Evolutionary conservation across 2,888 invertebrate species (phyloP), one percentile per base, ranked within the genome.

Genomic region (Eupithecia centaureata): DNA sequence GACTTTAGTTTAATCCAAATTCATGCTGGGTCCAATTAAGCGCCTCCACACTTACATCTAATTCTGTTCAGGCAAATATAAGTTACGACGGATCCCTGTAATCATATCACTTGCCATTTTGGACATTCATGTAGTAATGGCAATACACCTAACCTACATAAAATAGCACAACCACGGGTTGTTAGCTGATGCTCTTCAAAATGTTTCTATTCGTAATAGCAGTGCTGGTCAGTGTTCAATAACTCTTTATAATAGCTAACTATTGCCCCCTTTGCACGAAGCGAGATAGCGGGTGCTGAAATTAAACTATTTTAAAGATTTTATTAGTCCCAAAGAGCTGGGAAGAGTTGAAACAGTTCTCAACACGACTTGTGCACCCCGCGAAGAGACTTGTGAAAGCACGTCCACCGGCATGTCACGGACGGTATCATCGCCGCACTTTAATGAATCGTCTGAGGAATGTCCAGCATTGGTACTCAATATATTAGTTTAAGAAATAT

Each of bases 301-400:
- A 33, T 58, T n/a, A 32, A 63, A 38, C 42, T 57, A 62, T 25
- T 63, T 28, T 58, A 54, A 54, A 59, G 38, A 67, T 60, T 59
- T 27, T 25, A 63, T 52, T 52, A 60, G 63, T 63, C 32, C 32
- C 25, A 61, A 35, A 5, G 51, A 52, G 52, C 27, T 27, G 27
- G 5, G 27, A 52, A 52, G 27, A 52, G 52, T 52, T 52, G 27
- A 52, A 51, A 27, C 52, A 52, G 56, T 56, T 56, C 28, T 25
- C 5, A 27, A 52, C 52, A 27, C n/a, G n/a, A n/a, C 13, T 27
- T 27, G 52, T 27, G 52, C 27, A 15, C 52, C 51, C 27, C 27
- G 3, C 13, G 52, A 27, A 52, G 52, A 5, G 15, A 27, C 27
- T 15, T 52, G 27, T 13, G 5, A 52, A 18, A 52, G 15, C 5